Evolutionary conservation across 2,113 vertebrate species (phyloP), one percentile per base, ranked within the genome.

Genomic region (Sturnus vulgaris): DNA sequence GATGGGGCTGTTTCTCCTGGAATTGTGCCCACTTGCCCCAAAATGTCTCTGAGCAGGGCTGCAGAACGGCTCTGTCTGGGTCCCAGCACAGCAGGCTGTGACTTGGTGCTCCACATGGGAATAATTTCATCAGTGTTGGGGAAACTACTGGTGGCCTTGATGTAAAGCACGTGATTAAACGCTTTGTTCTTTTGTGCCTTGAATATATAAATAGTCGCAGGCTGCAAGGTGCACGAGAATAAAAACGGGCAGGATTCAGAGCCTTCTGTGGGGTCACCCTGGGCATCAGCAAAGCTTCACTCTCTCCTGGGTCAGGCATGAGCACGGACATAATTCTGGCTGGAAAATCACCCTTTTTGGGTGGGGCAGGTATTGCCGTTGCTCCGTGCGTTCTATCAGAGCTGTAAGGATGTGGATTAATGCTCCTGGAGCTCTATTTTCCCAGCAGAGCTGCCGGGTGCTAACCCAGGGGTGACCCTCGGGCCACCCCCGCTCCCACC

Each of bases 401-500:
- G 42, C 61, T 5, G 35, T 28, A 14, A 18, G 0, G 0, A 5
- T 11, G 61, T 0, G 0, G 49, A 12, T 90, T n/a, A 31, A 69
- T 33, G 64, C 19, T 50, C 86, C 70, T 30, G 46, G 33, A 55
- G 89, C 82, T 63, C 81, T 60, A 47, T 30, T 92, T 24, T 77
- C 65, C 66, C 61, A 27, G 1, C 20, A 4, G 75, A 82, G 64
- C 59, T 23, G 31, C 23, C 1, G 24, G 93, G 65, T 0, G 28
- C 39, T 63, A 83, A 93, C 90, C 93, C 77, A 37, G 75, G 55
- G 84, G 57, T 95, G 95, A 97, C 93, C 92, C 88, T 7, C 15
- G 10, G 59, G 76, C 83, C 20, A 42, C 81, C 81, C 93, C 52
- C 46, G 33, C 5, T 15, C 72, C 89, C 83, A 50, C 60, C 93